A percentile compares a stretch with the other conserved stretches of the same genome.
Evolutionary conservation across 2,113 vertebrate genomes (phyloP).

Genomic region (Gavia stellata): DNA sequence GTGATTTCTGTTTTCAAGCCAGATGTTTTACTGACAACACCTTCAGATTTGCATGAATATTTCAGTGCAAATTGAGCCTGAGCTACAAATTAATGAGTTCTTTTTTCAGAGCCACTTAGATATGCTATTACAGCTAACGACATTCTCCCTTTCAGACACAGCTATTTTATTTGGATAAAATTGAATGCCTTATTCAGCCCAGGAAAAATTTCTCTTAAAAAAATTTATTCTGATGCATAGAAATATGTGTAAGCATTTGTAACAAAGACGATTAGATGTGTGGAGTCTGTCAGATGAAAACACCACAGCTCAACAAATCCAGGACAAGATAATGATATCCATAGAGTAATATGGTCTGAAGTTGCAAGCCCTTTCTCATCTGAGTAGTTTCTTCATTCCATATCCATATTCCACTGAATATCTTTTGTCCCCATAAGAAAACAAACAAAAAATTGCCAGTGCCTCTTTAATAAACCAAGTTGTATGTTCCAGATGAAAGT

Average conservation of each 20-base stretch:
- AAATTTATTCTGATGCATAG: not conserved
- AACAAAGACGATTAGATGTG: not conserved
- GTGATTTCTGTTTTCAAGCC: not conserved
- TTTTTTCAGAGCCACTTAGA: not conserved
- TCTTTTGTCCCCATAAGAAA: not conserved
- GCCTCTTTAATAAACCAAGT: not conserved
- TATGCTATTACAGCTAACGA: not conserved
- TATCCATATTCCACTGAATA: not conserved
- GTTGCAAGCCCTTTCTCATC: not conserved
- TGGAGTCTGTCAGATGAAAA: not conserved
- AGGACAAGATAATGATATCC: not conserved
- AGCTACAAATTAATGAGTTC: not conserved
- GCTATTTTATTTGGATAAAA: not conserved
- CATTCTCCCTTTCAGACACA: not conserved
- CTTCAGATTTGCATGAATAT: slow-evolving; percentile 44
- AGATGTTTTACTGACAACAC: slow-evolving; percentile 39
- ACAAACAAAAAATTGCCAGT: not conserved
- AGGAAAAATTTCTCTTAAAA: not conserved
- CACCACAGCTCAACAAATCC: not conserved
- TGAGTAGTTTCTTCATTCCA: not conserved
- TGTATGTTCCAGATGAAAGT: not conserved
- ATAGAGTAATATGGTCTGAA: not conserved
- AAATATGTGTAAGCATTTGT: not conserved
- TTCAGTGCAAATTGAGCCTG: not conserved
- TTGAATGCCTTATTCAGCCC: not conserved